Evolutionary conservation across 2,797 vertebrate species (phyloP).

Genomic region (Diplodus puntazzo): DNA sequence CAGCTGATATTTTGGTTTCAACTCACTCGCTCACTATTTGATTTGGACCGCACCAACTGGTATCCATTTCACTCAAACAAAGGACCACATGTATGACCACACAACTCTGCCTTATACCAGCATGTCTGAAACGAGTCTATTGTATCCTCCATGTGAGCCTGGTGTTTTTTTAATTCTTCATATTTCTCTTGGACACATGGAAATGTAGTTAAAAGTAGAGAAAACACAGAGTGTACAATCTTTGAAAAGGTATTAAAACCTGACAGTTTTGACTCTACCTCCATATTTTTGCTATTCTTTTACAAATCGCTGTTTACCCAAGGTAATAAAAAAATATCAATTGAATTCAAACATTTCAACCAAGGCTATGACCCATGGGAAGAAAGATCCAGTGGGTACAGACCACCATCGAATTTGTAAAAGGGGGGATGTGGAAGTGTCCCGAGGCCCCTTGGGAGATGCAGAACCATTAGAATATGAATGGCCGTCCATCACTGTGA

Average conservation of each 20-base stretch:
- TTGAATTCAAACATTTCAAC: conserved; percentile 1
- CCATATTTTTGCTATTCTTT: background rate
- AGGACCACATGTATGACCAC: conserved; percentile 44
- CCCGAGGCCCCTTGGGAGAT: conserved; percentile 18
- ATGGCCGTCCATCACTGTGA: conserved; percentile 62
- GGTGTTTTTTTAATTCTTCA: conserved; percentile 3
- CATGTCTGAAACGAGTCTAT: conserved; percentile 14
- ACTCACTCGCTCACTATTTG: conserved; percentile 33
- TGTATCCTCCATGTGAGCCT: conserved; percentile 3
- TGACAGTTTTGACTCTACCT: conserved; percentile 11
- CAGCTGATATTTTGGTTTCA: conserved; percentile 29
- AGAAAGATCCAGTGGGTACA: conserved; percentile 31
- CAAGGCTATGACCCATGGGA: conserved; percentile 13
- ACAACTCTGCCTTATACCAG: conserved; percentile 26
- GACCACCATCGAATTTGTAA: conserved; percentile 47
- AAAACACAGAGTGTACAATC: conserved; percentile 20
- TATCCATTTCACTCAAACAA: conserved; percentile 46
- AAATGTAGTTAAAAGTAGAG: conserved; percentile 38
- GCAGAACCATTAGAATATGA: conserved; percentile 77
- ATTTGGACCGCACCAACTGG: conserved; percentile 40
- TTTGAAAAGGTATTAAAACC: conserved; percentile 36
- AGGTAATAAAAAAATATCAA: background rate
- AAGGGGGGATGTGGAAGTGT: conserved; percentile 43
- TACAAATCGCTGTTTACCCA: conserved; percentile 19
- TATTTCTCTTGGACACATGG: conserved; percentile 49